phyloP scores from a whole-genome alignment of 2,888 invertebrate genomes.

The Ormyrus rosae region DNA sequence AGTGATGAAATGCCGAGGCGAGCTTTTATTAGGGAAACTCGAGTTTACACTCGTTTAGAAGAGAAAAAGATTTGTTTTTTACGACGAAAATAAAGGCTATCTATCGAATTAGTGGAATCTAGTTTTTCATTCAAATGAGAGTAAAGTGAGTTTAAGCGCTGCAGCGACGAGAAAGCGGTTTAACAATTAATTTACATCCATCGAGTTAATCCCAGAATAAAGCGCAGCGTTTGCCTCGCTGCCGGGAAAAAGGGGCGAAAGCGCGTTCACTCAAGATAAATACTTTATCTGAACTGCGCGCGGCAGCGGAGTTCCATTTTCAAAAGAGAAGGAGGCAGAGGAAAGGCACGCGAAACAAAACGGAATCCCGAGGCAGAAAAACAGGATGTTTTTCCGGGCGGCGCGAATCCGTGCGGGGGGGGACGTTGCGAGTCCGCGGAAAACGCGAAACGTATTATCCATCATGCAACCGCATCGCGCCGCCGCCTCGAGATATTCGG shows the following conservation, averaged over 20 bases:
- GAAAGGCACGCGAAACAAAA: background rate
- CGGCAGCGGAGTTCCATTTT: background rate
- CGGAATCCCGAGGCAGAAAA: slow-evolving; percentile 2
- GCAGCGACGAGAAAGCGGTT: too few relatives aligned
- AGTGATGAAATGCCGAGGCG: too few relatives aligned
- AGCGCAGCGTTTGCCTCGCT: background rate
- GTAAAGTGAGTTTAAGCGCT: too few relatives aligned
- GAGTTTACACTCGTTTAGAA: too few relatives aligned
- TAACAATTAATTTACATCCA: too few relatives aligned
- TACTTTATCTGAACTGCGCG: slow-evolving; percentile 13
- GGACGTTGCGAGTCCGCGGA: slow-evolving; percentile 9
- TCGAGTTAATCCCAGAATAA: background rate
- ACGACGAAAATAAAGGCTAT: too few relatives aligned
- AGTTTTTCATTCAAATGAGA: too few relatives aligned
- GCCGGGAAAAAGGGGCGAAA: too few relatives aligned
- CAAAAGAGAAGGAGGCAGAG: background rate
- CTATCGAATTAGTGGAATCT: too few relatives aligned
- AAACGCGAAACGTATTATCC: slow-evolving; percentile 25
- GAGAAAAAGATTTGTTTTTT: too few relatives aligned
- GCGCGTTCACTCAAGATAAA: slow-evolving; percentile 3
- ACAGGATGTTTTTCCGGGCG: slow-evolving; percentile 24
- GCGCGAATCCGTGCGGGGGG: too few relatives aligned
- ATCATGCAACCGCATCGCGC: slow-evolving; percentile 3
- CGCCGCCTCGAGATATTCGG: background rate
- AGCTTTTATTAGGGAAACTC: too few relatives aligned